Conservation (phyloP, 53 echinoderm and acorn worm genomes). For the Temnopleurus reevesii region DNA sequence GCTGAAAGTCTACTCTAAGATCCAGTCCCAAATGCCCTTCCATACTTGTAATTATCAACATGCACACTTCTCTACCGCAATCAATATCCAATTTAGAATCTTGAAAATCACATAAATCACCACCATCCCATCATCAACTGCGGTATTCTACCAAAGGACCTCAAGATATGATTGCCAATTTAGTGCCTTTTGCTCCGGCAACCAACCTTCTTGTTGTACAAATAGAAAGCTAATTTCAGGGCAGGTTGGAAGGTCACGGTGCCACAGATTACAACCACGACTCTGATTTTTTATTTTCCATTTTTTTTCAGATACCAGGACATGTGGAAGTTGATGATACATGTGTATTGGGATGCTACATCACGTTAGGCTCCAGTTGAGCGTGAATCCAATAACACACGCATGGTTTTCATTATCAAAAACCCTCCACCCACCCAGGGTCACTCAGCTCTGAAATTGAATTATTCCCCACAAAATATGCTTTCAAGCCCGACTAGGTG, state of each 20-base stretch:
- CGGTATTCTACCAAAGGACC: not conserved
- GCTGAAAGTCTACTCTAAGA: too few relatives aligned
- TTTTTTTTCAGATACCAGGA: not conserved
- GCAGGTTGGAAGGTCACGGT: not conserved
- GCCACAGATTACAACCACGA: not conserved
- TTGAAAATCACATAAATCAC: constrained; percentile 4
- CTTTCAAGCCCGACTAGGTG: constrained; percentile 24
- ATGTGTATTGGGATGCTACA: not conserved
- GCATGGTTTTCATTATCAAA: constrained; percentile 30
- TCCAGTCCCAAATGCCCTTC: not conserved
- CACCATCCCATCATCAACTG: not conserved
- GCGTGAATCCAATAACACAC: constrained; percentile 26
- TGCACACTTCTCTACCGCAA: constrained; percentile 1
- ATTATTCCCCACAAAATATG: constrained; percentile 39
- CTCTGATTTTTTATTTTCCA: constrained; percentile 1
- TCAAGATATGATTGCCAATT: not conserved
- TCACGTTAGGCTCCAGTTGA: not conserved
- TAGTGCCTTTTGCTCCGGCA: not conserved
- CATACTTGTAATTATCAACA: not conserved
- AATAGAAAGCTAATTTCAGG: constrained; percentile 18
- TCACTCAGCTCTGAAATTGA: constrained; percentile 44
- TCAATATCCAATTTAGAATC: constrained; percentile 29
- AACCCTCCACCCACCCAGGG: not conserved
- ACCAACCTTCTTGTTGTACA: not conserved
- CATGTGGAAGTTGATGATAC: constrained; percentile 4